These are phyloP conservation scores for Ianthella basta DNA, from an alignment of 37 sponge, comb jelly and placozoan genomes.

Conservation along the genomic window DNA sequence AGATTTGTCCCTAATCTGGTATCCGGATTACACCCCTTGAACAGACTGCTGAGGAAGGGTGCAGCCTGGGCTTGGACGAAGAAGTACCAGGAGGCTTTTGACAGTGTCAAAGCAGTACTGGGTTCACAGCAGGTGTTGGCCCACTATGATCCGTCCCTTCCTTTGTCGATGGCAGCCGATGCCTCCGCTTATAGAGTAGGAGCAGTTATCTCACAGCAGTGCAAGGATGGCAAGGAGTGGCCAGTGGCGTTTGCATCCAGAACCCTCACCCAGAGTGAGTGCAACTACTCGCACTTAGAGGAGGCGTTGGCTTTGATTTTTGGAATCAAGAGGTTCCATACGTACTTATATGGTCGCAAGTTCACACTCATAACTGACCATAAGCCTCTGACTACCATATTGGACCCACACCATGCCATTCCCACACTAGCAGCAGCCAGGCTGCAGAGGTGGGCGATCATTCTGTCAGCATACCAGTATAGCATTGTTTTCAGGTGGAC, in stretches of 20 bases:
- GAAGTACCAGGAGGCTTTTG: slow-evolving; percentile 3
- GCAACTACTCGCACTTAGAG: slow-evolving; percentile 20
- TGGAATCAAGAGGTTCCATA: slow-evolving; percentile 28
- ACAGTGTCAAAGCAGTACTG: slow-evolving; percentile 5
- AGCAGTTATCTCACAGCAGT: slow-evolving; percentile 27
- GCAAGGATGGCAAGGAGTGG: slow-evolving; percentile 22
- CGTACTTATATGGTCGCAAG: slow-evolving; percentile 4
- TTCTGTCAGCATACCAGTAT: slow-evolving; percentile 14
- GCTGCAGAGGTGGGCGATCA: slow-evolving; percentile 16
- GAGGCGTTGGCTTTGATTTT: slow-evolving; percentile 4
- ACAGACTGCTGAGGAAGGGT: slow-evolving; percentile 21
- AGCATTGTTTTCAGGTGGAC: background rate
- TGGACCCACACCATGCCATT: background rate
- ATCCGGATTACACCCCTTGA: background rate
- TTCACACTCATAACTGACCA: slow-evolving; percentile 9
- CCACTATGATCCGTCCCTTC: slow-evolving; percentile 18
- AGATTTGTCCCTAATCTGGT: slow-evolving; percentile 32
- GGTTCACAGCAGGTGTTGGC: slow-evolving; percentile 2
- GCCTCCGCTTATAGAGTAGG: slow-evolving; percentile 43
- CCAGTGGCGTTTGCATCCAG: slow-evolving; percentile 40
- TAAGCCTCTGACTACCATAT: slow-evolving; percentile 22
- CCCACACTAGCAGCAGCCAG: slow-evolving; percentile 29
- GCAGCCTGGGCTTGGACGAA: slow-evolving; percentile 8
- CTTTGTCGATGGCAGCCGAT: slow-evolving; percentile 13
- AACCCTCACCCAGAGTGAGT: background rate